Evolutionary conservation across 2,797 vertebrate species (phyloP).

Genomic region (Hoplostethus mediterraneus): DNA sequence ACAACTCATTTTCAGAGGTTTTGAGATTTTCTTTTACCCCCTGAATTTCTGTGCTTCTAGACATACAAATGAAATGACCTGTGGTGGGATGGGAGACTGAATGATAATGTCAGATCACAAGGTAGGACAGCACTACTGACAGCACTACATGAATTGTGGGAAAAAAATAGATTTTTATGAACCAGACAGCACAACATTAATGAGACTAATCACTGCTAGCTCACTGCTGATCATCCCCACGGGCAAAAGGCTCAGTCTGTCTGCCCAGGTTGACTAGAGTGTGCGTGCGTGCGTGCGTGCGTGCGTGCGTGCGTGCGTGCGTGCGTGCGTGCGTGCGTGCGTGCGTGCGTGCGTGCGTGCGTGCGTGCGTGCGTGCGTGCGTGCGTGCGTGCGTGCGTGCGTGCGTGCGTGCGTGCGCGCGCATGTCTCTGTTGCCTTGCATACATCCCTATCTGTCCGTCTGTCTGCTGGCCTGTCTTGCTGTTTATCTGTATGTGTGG

Average conservation of each 20-base stretch:
- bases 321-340: background rate
- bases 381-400: background rate
- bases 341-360: background rate
- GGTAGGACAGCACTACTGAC: constrained; percentile 29
- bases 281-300: background rate
- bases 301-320: background rate
- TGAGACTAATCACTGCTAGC: constrained; percentile 51
- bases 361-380: background rate
- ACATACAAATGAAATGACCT: constrained; percentile 45
- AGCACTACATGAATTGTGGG: background rate
- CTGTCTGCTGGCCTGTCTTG: constrained; percentile 46
- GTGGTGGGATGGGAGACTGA: constrained; percentile 29
- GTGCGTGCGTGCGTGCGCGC: background rate
- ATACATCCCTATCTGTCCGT: constrained; percentile 49
- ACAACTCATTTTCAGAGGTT: no score
- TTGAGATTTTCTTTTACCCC: background rate
- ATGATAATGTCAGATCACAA: constrained; percentile 43
- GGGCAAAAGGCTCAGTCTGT: constrained; percentile 40
- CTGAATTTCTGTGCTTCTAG: background rate
- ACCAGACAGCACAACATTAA: constrained; percentile 48
- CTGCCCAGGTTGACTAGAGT: constrained; percentile 44
- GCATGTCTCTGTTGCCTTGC: background rate
- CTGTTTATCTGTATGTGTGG: constrained; percentile 71
- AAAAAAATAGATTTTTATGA: constrained; percentile 28
- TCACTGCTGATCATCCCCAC: constrained; percentile 52